Base-by-base conservation (phyloP, 2,888 invertebrate species). In the Limnephilus rhombicus region DNA sequence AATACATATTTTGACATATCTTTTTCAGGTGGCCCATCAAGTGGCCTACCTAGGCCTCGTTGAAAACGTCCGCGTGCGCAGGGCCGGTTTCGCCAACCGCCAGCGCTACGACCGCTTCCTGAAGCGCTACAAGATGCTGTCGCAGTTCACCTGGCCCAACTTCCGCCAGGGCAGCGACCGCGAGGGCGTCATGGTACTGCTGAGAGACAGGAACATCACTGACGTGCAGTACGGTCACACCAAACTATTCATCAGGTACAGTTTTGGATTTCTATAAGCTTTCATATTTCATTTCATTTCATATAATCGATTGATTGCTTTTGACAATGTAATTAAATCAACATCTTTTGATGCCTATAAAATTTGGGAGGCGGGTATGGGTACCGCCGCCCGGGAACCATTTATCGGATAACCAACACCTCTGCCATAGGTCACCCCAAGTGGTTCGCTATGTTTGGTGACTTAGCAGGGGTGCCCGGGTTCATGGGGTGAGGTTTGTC, bases 31-130 rank as follows among this genome's bases (percentile, higher is more conserved):
- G 1, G 95, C 96, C 4, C 98, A 98, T 95, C 98, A 98, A 94
- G 98, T 98, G 37, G 96, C 97, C 92, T 99, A 99, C 96, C 96
- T 99, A 85, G 99, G 99, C 0, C 96, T 99, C 45, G 97, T 99
- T 91, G 99, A 99, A 96, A 99, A 99, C 96, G 98, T 99, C 86
- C 97, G 99, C 93, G 99, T 99, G 31, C 97, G 99, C 9, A 97
- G 99, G 94, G 99, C 99, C 92, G 99, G 99, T 85, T 99, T 99
- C 96, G 99, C 99, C n/a, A 98, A 98, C 95, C 97, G 99, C 85
- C 98, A 99, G 96, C 97, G 98, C 93, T 99, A 99, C 96, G 98
- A 98, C 95, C 97, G 98, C 94, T 99, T 99, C 96, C 97, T 99
- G 93, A 97, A 98, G 95, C 98, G 99, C 93, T 99, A 99, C 97